These are phyloP conservation scores for Apis laboriosa DNA, from an alignment of 1,140 invertebrate species.

Conservation along the genomic window DNA sequence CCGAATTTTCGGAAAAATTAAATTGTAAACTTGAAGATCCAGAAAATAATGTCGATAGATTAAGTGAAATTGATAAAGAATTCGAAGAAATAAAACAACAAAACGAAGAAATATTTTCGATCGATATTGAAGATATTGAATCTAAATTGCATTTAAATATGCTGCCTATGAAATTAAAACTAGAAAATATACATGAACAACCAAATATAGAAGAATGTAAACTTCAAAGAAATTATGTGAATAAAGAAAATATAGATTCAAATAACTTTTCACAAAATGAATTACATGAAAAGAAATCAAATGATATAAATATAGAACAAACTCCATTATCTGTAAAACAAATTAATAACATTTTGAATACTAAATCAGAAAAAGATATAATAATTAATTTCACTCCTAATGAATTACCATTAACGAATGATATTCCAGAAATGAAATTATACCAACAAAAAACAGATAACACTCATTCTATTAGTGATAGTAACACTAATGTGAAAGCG, in stretches of 20 bases:
- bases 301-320: neutral
- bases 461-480: neutral
- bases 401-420: no score
- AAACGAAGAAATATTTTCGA: neutral
- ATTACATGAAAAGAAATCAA: neutral
- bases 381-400: neutral
- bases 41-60: slow-evolving; percentile 14
- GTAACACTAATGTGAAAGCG: neutral
- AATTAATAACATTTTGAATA: neutral
- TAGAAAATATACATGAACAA: neutral
- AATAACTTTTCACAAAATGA: neutral
- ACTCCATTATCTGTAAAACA: neutral
- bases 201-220: neutral
- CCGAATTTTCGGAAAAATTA: slow-evolving; percentile 7
- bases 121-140: neutral
- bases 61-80: slow-evolving; percentile 22
- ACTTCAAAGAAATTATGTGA: neutral
- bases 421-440: no score
- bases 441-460: neutral
- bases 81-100: slow-evolving; percentile 49
- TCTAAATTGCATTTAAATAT: slow-evolving; percentile 13
- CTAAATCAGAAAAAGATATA: neutral
- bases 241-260: neutral
- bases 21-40: neutral
- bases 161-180: neutral